Conservation (phyloP, 2,113 vertebrate species). For the Rattus norvegicus region GRCr8 NC_086033.1:18005501-18006000, state of each 20-base stretch:
- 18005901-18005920: not conserved
- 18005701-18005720: not conserved
- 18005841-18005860: not conserved
- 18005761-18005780: not conserved
- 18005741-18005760: not conserved
- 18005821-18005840: not conserved
- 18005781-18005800: not conserved
- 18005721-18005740: not conserved
- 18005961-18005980: not conserved
- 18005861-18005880: not conserved
- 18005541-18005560: not conserved
- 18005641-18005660: not conserved
- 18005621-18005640: not conserved
- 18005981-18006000: not conserved
- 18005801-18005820: not conserved
- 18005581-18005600: not conserved
- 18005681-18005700: not conserved
- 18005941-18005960: not conserved
- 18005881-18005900: not conserved
- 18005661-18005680: not conserved
- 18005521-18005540: not conserved
- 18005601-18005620: not conserved
- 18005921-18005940: not conserved
- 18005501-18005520: not conserved
- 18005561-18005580: not conserved